phyloP scores from a whole-genome alignment of 92 coral and sea anemone species.

The Epizoanthus scotinus region DNA sequence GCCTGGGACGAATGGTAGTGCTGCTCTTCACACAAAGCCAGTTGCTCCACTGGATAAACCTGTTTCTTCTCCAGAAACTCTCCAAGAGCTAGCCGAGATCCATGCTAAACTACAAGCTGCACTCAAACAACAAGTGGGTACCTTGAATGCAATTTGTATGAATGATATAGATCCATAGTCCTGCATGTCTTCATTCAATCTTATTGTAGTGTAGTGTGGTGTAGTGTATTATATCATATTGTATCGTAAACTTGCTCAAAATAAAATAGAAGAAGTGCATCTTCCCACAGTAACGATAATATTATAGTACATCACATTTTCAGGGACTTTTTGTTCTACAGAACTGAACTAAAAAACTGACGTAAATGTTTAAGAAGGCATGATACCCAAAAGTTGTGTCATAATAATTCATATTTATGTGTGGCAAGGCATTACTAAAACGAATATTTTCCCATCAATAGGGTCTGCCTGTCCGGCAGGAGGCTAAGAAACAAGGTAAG shows the following conservation, averaged over 20 bases:
- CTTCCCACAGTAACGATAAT: too few relatives aligned
- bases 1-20: background rate
- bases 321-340: too few relatives aligned
- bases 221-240: background rate
- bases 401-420: too few relatives aligned
- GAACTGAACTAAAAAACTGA: too few relatives aligned
- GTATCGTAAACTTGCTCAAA: background rate
- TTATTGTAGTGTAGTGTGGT: background rate
- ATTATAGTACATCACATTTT: too few relatives aligned
- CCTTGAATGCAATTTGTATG: background rate
- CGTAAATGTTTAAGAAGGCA: too few relatives aligned
- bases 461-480: slow-evolving; percentile 13
- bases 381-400: too few relatives aligned
- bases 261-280: background rate
- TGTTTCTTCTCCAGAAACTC: slow-evolving; percentile 52
- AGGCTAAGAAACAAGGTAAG: slow-evolving; percentile 32
- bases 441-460: background rate
- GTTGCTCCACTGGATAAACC: slow-evolving; percentile 28
- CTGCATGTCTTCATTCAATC: too few relatives aligned
- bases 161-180: too few relatives aligned
- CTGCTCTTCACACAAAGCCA: background rate
- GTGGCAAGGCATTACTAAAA: too few relatives aligned
- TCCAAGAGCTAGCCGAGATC: slow-evolving; percentile 77
- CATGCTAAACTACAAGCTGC: slow-evolving; percentile 77
- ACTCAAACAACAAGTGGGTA: slow-evolving; percentile 67